Evolutionary conservation across 2,888 invertebrate species (phyloP).

Genomic region (Synergus laeviventris): DNA sequence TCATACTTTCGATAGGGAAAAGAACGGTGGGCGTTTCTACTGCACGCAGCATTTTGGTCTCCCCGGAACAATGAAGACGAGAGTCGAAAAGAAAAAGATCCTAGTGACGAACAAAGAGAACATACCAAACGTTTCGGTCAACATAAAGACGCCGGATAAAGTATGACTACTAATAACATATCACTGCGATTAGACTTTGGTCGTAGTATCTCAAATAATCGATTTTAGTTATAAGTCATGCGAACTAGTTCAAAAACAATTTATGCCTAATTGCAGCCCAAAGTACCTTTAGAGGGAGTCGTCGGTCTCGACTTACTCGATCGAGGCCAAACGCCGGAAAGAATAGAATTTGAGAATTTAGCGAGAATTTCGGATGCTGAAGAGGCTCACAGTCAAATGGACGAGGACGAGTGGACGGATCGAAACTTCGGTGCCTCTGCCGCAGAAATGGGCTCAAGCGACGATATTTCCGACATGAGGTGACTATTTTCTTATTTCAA

Average conservation of each 20-base stretch:
- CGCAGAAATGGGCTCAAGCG: conserved; percentile 82
- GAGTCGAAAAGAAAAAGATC: conserved; percentile 69
- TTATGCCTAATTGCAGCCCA: conserved; percentile 58
- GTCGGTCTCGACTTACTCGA: conserved; percentile 78
- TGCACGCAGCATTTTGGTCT: conserved; percentile 86
- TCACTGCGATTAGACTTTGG: neutral
- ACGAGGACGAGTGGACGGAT: conserved; percentile 97
- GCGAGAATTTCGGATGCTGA: conserved; percentile 82
- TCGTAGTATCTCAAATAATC: conserved; percentile 5
- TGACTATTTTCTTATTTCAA: conserved; percentile 9
- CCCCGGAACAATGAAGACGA: conserved; percentile 77
- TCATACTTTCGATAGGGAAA: conserved; percentile 74
- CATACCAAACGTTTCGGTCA: conserved; percentile 68
- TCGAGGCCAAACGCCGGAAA: conserved; percentile 84
- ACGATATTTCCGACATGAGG: conserved; percentile 80
- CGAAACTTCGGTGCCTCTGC: conserved; percentile 91
- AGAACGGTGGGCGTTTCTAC: conserved; percentile 80
- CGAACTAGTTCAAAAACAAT: neutral
- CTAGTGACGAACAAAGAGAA: conserved; percentile 73
- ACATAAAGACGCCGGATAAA: conserved; percentile 77
- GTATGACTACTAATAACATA: conserved; percentile 58
- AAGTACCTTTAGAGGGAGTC: conserved; percentile 74
- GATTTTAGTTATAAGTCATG: neutral
- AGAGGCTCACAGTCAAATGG: conserved; percentile 86
- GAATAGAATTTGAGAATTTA: conserved; percentile 88